Base-by-base conservation (phyloP, 37 sponge, comb jelly and placozoan genomes). In the Haliclona indistincta region DNA sequence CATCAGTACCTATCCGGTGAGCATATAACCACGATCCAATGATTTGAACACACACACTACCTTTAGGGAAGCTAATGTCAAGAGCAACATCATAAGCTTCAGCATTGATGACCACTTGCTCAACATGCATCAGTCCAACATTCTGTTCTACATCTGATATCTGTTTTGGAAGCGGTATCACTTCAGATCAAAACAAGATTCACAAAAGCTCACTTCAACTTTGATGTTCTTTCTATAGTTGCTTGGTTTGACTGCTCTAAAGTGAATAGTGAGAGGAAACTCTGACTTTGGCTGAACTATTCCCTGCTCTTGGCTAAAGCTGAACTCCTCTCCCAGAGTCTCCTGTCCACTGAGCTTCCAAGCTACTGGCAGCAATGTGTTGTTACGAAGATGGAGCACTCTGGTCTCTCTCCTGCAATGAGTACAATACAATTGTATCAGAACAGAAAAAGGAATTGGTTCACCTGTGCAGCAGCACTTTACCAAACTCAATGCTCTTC, bases 51-150 rank as follows among this genome's bases (percentile, higher is more conserved):
- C 15, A n/a, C n/a, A 58, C 22, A 11, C 60, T 51, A 81, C 95
- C 95, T 76, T 92, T 86, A 22, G 99, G 96, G 69, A 93, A 98
- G 39, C 91, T 93, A 47, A 98, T 70, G 63, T 98, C 99, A 53
- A 98, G 62, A 17, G 94, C 94, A 19, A 98, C 99, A 77, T 98
- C 99, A 52, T 98, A 98, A 2, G 96, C 96, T 56, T 98, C 99
- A 37, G 91, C 96, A 8, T 84, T 73, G 28, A 98, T 68, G 34
- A 77, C 73, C 3, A 98, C 77, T 34, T 75, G 76, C 77, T 95
- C 96, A 17, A 73, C 70, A 17, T 95, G 86, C 81, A 98, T 87
- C 68, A 95, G 77, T 10, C 97, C 97, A 88, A 97, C 88, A 30
- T 82, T 83, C 74, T 91, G 80, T 61, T 93, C 94, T 58, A 91